Base-by-base conservation (phyloP, 2,888 invertebrate genomes). In the Pherbina coryleti region DNA sequence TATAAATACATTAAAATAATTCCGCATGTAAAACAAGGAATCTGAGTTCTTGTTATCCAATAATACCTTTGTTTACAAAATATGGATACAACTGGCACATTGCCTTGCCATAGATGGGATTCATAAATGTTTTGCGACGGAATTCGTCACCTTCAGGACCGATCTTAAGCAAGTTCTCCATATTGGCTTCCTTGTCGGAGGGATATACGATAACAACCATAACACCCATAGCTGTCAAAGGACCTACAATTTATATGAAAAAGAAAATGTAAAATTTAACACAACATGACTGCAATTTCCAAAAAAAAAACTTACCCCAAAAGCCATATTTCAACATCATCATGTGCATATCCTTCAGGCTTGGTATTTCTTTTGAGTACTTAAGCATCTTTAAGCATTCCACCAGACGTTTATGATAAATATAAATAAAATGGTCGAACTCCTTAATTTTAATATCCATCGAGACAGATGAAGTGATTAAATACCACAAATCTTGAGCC, bases 11-110 rank as follows among this genome's bases (percentile, higher is more conserved):
- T 44, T 11, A 2, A 44, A 11, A 44, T 44, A 44, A 14, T 44
- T 11, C 11, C 44, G 22, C 9, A 5, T 55, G 19, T 22, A 55
- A 55, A 8, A 55, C 2, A 19, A 19, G 19, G 2, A 7, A 55
- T 3, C 19, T 55, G 1, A 19, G 8, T 17, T 64, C 19, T 49
- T 31, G 8, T 71, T 57, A 51, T 70, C 78, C 79, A 71, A 78
- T 83, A 8, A 81, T 25, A 0, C 89, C 88, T 51, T 84, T 86
- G 49, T 86, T 83, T 3, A 86, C 82, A 64, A 89, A 84, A 77
- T 87, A 89, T 17, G 86, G 87, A 49, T 84, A 76, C 49, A 88
- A 69, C 53, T 85, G 82, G 4, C 77, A 75, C 88, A 88, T 87
- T 3, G 88, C 83, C 37, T 80, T 82, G 3, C 77, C 82, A 75